A percentile compares a stretch with the other conserved stretches of the same genome.
Conservation (phyloP, 2,113 vertebrate species). For the Daboia siamensis region DNA sequence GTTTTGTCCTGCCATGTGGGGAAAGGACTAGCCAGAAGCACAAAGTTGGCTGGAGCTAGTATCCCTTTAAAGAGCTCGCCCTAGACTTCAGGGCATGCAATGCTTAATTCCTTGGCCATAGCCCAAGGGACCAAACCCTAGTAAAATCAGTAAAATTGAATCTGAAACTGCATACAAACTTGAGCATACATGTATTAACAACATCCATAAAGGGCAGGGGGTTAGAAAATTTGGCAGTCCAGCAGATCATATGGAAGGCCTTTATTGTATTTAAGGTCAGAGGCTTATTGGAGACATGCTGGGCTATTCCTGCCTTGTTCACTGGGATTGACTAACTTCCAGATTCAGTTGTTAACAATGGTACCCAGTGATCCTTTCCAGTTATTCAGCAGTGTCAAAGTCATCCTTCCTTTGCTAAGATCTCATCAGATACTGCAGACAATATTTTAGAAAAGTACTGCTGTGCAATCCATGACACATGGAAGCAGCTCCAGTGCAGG, state of each 20-base stretch:
- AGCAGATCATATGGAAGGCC: neutral
- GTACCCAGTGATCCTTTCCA: neutral
- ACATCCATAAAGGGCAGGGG: neutral
- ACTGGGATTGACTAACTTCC: neutral
- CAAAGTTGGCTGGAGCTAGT: neutral
- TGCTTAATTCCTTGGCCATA: neutral
- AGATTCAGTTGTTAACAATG: neutral
- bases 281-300: neutral
- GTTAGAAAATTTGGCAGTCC: neutral
- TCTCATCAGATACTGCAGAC: neutral
- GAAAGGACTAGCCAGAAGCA: neutral
- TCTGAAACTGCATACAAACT: neutral
- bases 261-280: neutral
- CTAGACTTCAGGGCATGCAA: neutral
- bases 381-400: neutral
- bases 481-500: neutral
- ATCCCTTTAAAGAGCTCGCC: neutral
- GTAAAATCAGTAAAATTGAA: neutral
- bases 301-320: neutral
- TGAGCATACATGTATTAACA: neutral
- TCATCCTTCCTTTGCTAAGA: neutral
- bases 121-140: neutral
- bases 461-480: neutral
- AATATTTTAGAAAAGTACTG: neutral
- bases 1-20: neutral